phyloP scores from a whole-genome alignment of 2,888 invertebrate genomes.

The Andrena haemorrhoa region DNA sequence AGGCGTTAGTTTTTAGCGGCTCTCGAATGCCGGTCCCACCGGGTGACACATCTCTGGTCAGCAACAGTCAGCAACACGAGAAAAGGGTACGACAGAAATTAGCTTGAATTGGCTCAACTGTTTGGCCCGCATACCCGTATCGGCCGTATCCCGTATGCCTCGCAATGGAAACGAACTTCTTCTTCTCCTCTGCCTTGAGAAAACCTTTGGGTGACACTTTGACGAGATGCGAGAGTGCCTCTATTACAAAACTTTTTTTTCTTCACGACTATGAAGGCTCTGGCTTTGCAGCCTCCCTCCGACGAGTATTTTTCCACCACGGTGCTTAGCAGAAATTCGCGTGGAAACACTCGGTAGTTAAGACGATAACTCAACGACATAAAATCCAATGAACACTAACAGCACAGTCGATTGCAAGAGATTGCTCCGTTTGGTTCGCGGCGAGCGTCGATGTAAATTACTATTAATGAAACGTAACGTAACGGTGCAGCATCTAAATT shows the following conservation, averaged over 20 bases:
- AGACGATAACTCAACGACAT: neutral
- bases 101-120: slow-evolving; percentile 64
- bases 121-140: slow-evolving; percentile 69
- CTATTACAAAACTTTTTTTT: neutral
- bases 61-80: neutral
- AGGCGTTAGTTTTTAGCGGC: too few species aligned
- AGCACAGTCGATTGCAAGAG: neutral
- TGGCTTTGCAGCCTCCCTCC: too few species aligned
- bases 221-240: neutral
- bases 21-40: neutral
- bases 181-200: neutral
- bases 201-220: neutral
- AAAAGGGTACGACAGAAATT: slow-evolving; percentile 51
- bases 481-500: slow-evolving; percentile 54
- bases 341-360: too few species aligned
- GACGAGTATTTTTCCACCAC: too few species aligned
- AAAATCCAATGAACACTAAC: neutral
- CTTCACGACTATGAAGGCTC: neutral
- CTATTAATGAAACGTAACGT: slow-evolving; percentile 53
- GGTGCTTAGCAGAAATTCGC: too few species aligned
- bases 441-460: slow-evolving; percentile 51
- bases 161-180: slow-evolving; percentile 34
- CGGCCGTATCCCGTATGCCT: slow-evolving; percentile 63
- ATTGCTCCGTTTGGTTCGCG: slow-evolving; percentile 23
- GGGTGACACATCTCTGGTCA: neutral